phyloP scores from a whole-genome alignment of 2,113 vertebrate species.

The Plotosus lineatus region DNA sequence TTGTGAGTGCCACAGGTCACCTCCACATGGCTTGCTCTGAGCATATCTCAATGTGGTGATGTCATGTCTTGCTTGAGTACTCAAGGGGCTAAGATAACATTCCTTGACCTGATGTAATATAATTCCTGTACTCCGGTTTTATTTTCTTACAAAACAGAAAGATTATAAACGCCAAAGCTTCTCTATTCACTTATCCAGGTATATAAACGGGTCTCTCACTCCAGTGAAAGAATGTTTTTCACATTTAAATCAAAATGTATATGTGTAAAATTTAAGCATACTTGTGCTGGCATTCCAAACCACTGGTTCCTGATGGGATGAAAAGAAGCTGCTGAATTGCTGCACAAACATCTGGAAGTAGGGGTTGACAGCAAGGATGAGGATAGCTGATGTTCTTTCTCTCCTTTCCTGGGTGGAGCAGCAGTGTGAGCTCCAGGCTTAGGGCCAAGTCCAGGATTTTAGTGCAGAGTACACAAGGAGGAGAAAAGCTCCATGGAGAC shows the following conservation, averaged over 20 bases:
- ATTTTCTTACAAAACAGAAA: conserved; percentile 64
- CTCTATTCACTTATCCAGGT: conserved; percentile 46
- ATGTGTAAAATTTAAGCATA: not conserved
- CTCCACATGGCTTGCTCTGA: not conserved
- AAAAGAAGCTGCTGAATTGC: conserved; percentile 24
- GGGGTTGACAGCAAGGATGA: conserved; percentile 38
- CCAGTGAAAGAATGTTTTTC: not conserved
- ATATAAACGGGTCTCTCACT: conserved; percentile 53
- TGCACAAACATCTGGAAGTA: conserved; percentile 59
- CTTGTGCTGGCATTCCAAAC: conserved; percentile 5
- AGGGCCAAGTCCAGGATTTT: conserved; percentile 24
- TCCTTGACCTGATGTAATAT: conserved; percentile 58
- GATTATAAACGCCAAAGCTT: conserved; percentile 51
- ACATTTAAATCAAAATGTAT: not conserved
- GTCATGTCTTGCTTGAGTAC: conserved; percentile 60
- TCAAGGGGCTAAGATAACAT: conserved; percentile 55
- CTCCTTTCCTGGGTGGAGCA: conserved; percentile 65
- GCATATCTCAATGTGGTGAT: not conserved
- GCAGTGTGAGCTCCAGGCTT: conserved; percentile 47
- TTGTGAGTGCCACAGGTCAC: too few species aligned
- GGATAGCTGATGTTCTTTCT: conserved; percentile 65
- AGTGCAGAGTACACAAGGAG: conserved; percentile 29
- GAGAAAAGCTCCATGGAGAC: conserved; percentile 41
- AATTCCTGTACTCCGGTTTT: conserved; percentile 54
- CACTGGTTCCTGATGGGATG: conserved; percentile 5